Evolutionary conservation across 2,797 vertebrate species (phyloP).

Genomic region (Pantherophis vulpinus): DNA sequence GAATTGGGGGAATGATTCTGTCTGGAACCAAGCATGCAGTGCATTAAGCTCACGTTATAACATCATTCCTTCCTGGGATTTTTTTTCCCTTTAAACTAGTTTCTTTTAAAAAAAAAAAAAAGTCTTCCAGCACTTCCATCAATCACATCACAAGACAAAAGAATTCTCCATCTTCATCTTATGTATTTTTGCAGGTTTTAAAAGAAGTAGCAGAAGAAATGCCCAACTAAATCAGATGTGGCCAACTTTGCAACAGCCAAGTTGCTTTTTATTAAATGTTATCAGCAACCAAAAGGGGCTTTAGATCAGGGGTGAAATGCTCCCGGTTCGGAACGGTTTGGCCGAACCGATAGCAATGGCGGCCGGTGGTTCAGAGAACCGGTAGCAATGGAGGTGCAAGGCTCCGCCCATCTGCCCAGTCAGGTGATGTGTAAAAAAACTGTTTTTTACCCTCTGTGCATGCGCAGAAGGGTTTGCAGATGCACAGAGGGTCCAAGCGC

Average conservation of each 20-base stretch:
- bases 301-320: too few relatives aligned
- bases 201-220: background rate
- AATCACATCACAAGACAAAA: background rate
- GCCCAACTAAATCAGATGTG: background rate
- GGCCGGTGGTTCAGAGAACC: too few relatives aligned
- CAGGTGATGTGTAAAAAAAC: too few relatives aligned
- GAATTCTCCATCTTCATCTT: background rate
- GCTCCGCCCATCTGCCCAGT: too few relatives aligned
- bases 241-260: background rate
- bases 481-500: too few relatives aligned
- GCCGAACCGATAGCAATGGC: too few relatives aligned
- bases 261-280: background rate
- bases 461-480: too few relatives aligned
- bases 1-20: conserved; percentile 1
- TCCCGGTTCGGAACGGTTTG: too few relatives aligned
- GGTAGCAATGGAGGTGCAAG: too few relatives aligned
- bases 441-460: too few relatives aligned
- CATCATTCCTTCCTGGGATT: conserved; percentile 39
- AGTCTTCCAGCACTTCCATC: conserved; percentile 47
- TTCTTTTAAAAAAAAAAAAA: background rate
- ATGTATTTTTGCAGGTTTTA: background rate
- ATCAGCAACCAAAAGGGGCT: background rate
- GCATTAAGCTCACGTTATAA: conserved; percentile 16
- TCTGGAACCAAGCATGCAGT: background rate
- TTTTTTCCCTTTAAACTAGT: conserved; percentile 47